Evolutionary conservation across 2,888 invertebrate species (phyloP).

Genomic region (Chrysina gloriosa): DNA sequence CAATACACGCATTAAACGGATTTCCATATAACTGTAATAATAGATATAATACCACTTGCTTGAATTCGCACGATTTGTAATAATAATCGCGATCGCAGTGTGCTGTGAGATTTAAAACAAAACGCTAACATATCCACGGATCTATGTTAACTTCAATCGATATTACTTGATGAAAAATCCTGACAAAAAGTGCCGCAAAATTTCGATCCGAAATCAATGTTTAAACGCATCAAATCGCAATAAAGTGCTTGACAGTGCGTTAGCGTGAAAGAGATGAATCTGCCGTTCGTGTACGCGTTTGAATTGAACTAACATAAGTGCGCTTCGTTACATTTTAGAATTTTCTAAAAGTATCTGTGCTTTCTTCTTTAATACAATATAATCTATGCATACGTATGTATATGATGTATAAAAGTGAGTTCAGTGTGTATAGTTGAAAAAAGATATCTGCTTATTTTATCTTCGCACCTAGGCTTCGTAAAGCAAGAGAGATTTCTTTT

Average conservation of each 20-base stretch:
- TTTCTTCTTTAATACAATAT: constrained; percentile 7
- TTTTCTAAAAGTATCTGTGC: not conserved
- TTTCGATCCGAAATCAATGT: not conserved
- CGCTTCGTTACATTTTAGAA: not conserved
- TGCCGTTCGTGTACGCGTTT: not conserved
- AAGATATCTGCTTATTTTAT: constrained; percentile 33
- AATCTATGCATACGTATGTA: not conserved
- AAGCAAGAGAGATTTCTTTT: constrained; percentile 23
- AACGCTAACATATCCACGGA: constrained; percentile 14
- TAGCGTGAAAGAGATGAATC: not conserved
- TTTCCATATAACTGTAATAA: constrained; percentile 9
- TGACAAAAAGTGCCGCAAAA: not conserved
- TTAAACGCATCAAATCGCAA: not conserved
- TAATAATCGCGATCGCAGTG: constrained; percentile 19
- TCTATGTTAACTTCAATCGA: constrained; percentile 7
- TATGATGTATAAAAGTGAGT: constrained; percentile 27
- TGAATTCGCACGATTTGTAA: not conserved
- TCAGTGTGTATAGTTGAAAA: constrained; percentile 31
- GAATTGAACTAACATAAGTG: not conserved
- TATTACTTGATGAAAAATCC: not conserved
- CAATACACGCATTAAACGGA: not conserved
- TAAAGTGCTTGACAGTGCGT: not conserved
- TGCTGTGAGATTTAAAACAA: constrained; percentile 26
- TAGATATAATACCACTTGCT: constrained; percentile 19
- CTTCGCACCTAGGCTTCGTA: constrained; percentile 29